phyloP scores from a whole-genome alignment of 1,140 invertebrate species.

The Coenobita brevimanus region DNA sequence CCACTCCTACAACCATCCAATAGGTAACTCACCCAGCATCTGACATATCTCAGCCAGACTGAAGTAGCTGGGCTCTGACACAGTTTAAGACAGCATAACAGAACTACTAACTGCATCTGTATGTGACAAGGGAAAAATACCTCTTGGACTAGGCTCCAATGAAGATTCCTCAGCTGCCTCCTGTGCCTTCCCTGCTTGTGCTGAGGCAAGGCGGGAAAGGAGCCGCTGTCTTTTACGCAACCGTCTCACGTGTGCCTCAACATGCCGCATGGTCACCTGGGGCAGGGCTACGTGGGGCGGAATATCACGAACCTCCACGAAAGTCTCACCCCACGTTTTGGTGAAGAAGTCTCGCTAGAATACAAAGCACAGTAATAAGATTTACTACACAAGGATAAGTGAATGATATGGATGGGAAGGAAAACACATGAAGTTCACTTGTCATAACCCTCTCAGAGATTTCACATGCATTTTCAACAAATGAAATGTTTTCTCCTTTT shows the following conservation, averaged over 20 bases:
- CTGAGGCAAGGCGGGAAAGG: conserved; percentile 30
- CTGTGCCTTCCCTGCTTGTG: conserved; percentile 49
- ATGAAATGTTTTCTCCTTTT: too few relatives aligned
- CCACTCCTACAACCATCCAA: too few relatives aligned
- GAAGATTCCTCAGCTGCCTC: conserved; percentile 41
- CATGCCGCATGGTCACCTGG: conserved; percentile 87
- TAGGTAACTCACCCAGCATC: too few relatives aligned
- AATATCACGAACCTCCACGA: conserved; percentile 87
- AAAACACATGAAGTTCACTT: too few relatives aligned
- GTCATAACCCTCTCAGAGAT: too few relatives aligned
- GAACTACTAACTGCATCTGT: too few relatives aligned
- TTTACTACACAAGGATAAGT: background rate
- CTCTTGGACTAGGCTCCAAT: conserved; percentile 43
- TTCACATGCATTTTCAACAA: too few relatives aligned
- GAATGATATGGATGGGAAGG: background rate
- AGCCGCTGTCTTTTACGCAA: conserved; percentile 56
- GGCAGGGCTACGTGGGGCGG: conserved; percentile 86
- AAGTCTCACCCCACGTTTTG: conserved; percentile 97
- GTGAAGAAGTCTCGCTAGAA: conserved; percentile 90
- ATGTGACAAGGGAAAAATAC: background rate
- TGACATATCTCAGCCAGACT: too few relatives aligned
- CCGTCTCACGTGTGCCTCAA: conserved; percentile 87
- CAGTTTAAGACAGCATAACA: too few relatives aligned
- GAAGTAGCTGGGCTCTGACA: too few relatives aligned
- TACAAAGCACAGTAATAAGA: background rate